Percentiles rank a stretch among this genome's conserved stretches.
Evolutionary conservation across 35 echinoderm and acorn worm genomes (phyloP).

Genomic region (Ptychodera flava): DNA sequence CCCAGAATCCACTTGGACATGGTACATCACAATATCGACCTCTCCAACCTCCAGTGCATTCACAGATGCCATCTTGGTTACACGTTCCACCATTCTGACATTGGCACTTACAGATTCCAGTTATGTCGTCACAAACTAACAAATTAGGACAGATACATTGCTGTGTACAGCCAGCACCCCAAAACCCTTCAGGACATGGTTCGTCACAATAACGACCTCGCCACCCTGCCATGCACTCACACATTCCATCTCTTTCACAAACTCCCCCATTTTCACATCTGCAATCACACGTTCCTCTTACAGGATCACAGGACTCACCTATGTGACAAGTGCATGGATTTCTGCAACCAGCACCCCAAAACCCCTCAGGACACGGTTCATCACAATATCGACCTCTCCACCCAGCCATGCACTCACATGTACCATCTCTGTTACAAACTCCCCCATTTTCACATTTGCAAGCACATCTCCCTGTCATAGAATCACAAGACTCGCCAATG

Average conservation of each 20-base stretch:
- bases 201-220: not conserved
- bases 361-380: constrained; percentile 25
- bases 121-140: constrained; percentile 11
- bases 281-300: too few relatives aligned
- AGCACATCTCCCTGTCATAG: not conserved
- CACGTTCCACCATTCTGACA: constrained; percentile 20
- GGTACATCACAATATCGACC: not conserved
- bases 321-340: constrained; percentile 29
- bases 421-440: constrained; percentile 44
- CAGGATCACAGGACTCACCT: constrained; percentile 30
- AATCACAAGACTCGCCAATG: constrained; percentile 41
- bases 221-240: constrained; percentile 34
- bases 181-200: constrained; percentile 29
- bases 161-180: constrained; percentile 10
- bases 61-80: constrained; percentile 3
- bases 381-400: constrained; percentile 63
- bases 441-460: constrained; percentile 30
- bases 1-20: constrained; percentile 8
- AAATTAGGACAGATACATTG: constrained; percentile 29
- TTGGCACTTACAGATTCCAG: constrained; percentile 36
- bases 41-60: not conserved
- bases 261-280: constrained; percentile 21
- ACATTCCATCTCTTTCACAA: constrained; percentile 33
- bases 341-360: constrained; percentile 37
- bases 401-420: constrained; percentile 51